Evolutionary conservation across 2,113 vertebrate genomes (phyloP).

Genomic region (Variabilichromis moorii): DNA sequence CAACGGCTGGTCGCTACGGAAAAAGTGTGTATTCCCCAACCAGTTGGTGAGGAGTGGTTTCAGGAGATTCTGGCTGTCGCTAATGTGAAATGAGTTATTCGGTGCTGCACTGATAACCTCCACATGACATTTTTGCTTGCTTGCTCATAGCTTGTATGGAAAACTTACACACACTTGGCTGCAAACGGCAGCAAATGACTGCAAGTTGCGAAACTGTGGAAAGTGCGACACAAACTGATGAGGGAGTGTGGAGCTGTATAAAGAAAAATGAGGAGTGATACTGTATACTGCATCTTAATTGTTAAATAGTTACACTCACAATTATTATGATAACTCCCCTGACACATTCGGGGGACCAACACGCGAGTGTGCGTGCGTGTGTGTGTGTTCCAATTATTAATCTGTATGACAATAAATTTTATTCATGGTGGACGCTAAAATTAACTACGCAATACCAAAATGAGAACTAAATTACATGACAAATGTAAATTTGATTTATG

Average conservation of each 20-base stretch:
- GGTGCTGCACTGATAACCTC: background rate
- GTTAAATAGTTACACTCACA: background rate
- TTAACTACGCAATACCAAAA: constrained; percentile 48
- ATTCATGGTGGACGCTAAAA: constrained; percentile 40
- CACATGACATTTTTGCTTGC: background rate
- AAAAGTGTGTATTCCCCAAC: background rate
- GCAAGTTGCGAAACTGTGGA: background rate
- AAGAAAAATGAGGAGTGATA: background rate
- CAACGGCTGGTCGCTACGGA: background rate
- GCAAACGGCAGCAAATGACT: background rate
- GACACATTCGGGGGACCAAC: background rate
- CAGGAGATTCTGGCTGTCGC: background rate
- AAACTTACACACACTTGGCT: background rate
- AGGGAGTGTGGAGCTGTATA: background rate
- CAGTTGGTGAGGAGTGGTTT: background rate
- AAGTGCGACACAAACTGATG: background rate
- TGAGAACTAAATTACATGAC: constrained; percentile 57
- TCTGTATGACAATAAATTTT: constrained; percentile 50
- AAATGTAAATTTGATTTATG: constrained; percentile 68
- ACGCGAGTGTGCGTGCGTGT: background rate
- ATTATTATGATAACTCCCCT: background rate
- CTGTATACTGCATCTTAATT: background rate
- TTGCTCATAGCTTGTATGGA: background rate
- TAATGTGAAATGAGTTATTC: background rate
- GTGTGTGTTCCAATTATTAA: constrained; percentile 27